phyloP scores from a whole-genome alignment of 2,113 vertebrate genomes.

The Delphinapterus leucas region DNA sequence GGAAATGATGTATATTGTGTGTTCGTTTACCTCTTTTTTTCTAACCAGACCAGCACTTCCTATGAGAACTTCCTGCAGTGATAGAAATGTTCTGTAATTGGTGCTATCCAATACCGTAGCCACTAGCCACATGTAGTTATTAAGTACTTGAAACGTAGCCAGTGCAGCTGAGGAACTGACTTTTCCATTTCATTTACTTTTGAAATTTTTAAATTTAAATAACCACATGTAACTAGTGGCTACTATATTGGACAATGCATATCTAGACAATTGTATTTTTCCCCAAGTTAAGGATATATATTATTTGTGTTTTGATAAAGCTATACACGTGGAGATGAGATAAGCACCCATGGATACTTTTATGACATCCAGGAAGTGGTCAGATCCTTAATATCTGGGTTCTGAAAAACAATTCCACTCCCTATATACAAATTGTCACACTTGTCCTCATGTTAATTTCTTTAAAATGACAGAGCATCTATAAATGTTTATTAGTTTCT shows the following conservation, averaged over 20 bases:
- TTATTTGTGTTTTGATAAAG: neutral
- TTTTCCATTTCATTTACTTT: neutral
- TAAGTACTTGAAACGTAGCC: neutral
- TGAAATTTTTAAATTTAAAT: neutral
- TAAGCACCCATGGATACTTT: neutral
- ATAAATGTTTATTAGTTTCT: neutral
- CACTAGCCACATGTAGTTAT: neutral
- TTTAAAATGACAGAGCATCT: neutral
- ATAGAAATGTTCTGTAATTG: neutral
- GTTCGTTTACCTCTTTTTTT: neutral
- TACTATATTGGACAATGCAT: neutral
- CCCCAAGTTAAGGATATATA: neutral
- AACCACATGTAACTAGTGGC: neutral
- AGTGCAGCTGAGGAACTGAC: neutral
- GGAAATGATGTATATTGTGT: neutral
- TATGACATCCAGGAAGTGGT: neutral
- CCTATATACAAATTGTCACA: neutral
- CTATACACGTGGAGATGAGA: neutral
- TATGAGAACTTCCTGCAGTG: neutral
- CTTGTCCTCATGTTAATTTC: neutral
- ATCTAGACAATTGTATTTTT: neutral
- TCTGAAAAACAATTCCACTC: neutral
- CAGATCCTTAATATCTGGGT: neutral
- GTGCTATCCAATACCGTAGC: neutral
- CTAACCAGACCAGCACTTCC: neutral